These are phyloP conservation scores for Nothocercus julius DNA, from an alignment of 2,113 vertebrate genomes.

Conservation along the genomic window DNA sequence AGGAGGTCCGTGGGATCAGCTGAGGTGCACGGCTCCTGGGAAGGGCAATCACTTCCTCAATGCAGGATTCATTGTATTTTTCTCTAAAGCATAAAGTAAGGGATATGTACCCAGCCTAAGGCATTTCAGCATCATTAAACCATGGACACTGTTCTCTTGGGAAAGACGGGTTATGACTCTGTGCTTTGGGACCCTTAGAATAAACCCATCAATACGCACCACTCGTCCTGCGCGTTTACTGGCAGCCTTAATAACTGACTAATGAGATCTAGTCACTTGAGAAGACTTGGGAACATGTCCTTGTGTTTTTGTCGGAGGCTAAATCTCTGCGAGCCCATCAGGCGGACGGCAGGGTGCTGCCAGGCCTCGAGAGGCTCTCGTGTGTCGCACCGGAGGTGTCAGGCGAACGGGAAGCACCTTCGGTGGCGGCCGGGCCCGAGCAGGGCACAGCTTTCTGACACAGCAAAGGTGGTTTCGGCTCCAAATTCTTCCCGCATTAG, in stretches of 20 bases:
- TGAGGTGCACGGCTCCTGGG: background rate
- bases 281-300: background rate
- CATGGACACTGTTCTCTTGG: fast-evolving
- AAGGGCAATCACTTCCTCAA: background rate
- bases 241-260: background rate
- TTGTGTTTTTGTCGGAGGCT: fast-evolving
- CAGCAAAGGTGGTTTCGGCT: background rate
- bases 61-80: background rate
- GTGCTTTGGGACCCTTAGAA: background rate
- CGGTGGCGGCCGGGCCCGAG: background rate
- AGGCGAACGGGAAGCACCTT: background rate
- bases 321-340: background rate
- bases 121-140: background rate
- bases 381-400: background rate
- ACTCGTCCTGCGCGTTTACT: background rate
- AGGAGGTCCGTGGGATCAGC: background rate
- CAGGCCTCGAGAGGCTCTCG: fast-evolving
- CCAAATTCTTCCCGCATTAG: background rate
- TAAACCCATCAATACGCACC: fast-evolving
- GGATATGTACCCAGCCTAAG: fast-evolving
- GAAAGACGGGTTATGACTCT: background rate
- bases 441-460: background rate
- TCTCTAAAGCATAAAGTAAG: background rate
- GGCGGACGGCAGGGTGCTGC: background rate
- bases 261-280: background rate